Percentiles rank a stretch among this genome's conserved stretches.
Evolutionary conservation across 1,140 invertebrate species (phyloP).

Genomic region (Agraylea sexmaculata): DNA sequence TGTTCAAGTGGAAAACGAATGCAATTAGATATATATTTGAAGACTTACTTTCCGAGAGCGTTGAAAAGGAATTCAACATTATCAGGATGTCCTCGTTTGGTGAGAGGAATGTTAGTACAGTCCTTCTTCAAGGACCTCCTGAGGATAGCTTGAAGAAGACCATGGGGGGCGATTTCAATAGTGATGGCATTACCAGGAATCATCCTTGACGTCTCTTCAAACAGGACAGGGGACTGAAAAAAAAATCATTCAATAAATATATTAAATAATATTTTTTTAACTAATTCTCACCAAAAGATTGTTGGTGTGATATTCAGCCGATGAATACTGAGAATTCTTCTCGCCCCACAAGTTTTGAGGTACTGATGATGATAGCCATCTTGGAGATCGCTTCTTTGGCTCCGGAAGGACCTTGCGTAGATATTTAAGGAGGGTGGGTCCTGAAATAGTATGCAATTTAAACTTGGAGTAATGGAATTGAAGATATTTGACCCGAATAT

Average conservation of each 20-base stretch:
- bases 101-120: conserved; percentile 64
- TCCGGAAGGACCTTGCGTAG: conserved; percentile 51
- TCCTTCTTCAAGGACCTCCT: conserved; percentile 44
- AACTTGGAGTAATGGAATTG: no score
- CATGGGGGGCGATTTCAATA: conserved; percentile 75
- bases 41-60: conserved; percentile 58
- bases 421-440: conserved; percentile 50
- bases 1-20: no score
- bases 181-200: conserved; percentile 70
- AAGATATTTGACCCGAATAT: no score
- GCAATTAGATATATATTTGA: neutral
- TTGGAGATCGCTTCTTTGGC: conserved; percentile 48
- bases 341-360: conserved; percentile 51
- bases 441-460: no score
- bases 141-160: conserved; percentile 61
- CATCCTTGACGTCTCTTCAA: conserved; percentile 66
- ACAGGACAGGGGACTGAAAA: conserved; percentile 59
- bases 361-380: conserved; percentile 72
- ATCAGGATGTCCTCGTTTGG: conserved; percentile 60
- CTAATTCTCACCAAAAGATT: conserved; percentile 49
- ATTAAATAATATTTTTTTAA: neutral
- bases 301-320: conserved; percentile 75
- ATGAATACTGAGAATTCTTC: conserved; percentile 49
- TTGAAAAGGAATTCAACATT: conserved; percentile 57
- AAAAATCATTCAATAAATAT: conserved; percentile 2